phyloP scores from a whole-genome alignment of 2,888 invertebrate genomes.

The Plagodis pulveraria region DNA sequence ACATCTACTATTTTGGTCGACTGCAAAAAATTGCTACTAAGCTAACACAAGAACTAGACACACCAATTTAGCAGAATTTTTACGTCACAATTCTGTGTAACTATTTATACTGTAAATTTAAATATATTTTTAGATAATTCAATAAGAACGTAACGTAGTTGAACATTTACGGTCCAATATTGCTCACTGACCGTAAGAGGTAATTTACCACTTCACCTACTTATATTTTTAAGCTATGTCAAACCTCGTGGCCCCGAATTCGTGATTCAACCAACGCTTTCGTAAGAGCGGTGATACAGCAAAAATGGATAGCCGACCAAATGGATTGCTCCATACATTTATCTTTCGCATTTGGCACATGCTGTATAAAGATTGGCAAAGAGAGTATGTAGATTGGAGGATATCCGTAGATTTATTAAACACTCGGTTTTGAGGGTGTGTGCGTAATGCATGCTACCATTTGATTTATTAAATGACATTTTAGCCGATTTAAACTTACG shows the following conservation, averaged over 20 bases:
- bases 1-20: no score
- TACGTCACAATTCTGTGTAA: no score
- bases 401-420: constrained; percentile 26
- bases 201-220: background rate
- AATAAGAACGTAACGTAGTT: no score
- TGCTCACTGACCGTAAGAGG: no score
- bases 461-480: no score
- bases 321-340: constrained; percentile 25
- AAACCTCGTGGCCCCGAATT: background rate
- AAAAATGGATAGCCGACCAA: constrained; percentile 18
- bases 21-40: no score
- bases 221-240: background rate
- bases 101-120: no score
- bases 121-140: no score
- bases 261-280: background rate
- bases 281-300: constrained; percentile 22
- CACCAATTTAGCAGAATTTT: no score
- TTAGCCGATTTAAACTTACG: no score
- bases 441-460: background rate
- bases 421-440: constrained; percentile 11
- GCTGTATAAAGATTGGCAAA: constrained; percentile 26
- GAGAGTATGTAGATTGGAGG: constrained; percentile 25
- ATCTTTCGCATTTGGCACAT: constrained; percentile 25
- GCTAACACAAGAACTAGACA: no score
- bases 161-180: no score